Evolutionary conservation across 1,140 invertebrate species (phyloP).

Genomic region (Atta cephalotes): DNA sequence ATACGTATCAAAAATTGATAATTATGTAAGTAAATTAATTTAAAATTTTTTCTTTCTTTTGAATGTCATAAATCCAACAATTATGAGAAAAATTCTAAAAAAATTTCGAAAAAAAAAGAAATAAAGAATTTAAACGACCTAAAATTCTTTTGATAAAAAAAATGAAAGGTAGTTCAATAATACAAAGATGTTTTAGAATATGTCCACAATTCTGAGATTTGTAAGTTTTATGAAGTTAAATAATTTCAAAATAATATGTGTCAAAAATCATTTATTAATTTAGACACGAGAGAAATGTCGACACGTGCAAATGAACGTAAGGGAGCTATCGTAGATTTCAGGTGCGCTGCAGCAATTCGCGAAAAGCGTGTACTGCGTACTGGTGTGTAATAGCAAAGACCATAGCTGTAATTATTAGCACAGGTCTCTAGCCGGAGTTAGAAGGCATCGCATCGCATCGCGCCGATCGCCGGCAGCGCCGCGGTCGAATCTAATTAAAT

Average conservation of each 20-base stretch:
- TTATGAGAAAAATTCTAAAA: no score
- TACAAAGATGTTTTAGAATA: neutral
- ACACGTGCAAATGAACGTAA: neutral
- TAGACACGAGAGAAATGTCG: neutral
- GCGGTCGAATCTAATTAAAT: conserved; percentile 87
- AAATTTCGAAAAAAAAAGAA: neutral
- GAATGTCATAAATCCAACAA: no score
- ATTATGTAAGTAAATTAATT: no score
- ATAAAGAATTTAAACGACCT: neutral
- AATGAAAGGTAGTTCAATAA: neutral
- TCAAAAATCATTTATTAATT: neutral
- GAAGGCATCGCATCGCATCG: conserved; percentile 59
- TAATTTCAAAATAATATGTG: neutral
- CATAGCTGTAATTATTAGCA: conserved; percentile 48
- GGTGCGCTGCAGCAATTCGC: neutral
- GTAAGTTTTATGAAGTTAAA: neutral
- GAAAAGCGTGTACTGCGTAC: conserved; percentile 32
- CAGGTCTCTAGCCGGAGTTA: conserved; percentile 29
- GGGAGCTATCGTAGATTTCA: neutral
- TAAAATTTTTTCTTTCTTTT: no score
- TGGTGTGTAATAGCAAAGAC: conserved; percentile 2
- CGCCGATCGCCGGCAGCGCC: conserved; percentile 82
- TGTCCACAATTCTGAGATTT: neutral
- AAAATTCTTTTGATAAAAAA: neutral
- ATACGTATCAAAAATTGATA: no score